Base-by-base conservation (phyloP, 2,888 invertebrate species). In the Orthosia gothica region DNA sequence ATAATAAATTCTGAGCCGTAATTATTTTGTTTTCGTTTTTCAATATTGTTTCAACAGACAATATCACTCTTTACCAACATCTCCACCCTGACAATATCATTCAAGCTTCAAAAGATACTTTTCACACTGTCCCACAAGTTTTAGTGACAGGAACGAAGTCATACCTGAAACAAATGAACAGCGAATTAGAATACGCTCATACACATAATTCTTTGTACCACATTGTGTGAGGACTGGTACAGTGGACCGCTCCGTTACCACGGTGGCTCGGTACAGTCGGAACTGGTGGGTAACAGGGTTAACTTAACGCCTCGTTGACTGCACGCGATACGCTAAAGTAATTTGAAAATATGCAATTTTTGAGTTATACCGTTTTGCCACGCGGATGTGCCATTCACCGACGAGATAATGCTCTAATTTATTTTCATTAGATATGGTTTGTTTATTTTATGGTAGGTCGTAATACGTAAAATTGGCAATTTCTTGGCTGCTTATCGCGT, bases 161-260 rank as follows among this genome's bases (percentile, higher is more conserved):
- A 49, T 49, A 45, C 40, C 61, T 61, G 58, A 23, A 58, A 65
- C n/a, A 47, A 69, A 26, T 32, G 0, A 61, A 52, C 49, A 32
- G 4, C 5, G 32, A 54, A 45, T 61, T 61, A 61, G 45, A 32
- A 57, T 74, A 58, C 16, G n/a, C 20, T 78, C 18, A 23, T 59
- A 32, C 68, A 68, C 12, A 79, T 86, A 85, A 80, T 61, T 80
- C 76, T 86, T 88, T 89, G 87, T 65, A 82, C 84, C 88, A 81
- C 72, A 45, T 13, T 23, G 40, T 49, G 47, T 47, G 62, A 81
- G 81, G 87, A 90, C 81, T 91, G 87, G 91, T 88, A 83, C 90
- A 94, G 92, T 93, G 84, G 93, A 92, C 90, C 93, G 89, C 83
- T 74, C 94, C 94, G 94, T 94, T 95, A 95, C 90, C 91, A 91